These are phyloP conservation scores for Malurus elegans DNA, from an alignment of 2,113 vertebrate genomes.

Conservation along the genomic window DNA sequence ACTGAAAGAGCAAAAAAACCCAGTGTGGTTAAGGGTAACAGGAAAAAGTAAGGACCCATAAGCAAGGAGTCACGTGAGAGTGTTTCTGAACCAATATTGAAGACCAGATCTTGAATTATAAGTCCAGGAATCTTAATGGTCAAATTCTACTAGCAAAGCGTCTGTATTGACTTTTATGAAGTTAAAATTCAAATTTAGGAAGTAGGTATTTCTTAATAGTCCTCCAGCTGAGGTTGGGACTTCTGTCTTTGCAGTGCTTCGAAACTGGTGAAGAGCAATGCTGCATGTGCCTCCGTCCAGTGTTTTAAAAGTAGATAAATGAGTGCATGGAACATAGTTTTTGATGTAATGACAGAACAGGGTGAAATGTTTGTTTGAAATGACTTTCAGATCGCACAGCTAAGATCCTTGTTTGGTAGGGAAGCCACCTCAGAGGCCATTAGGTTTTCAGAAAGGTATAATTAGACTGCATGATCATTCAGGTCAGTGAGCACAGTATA, in stretches of 20 bases:
- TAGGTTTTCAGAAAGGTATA: background rate
- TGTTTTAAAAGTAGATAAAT: background rate
- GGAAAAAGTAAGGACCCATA: background rate
- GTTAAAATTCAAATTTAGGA: background rate
- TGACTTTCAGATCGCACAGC: background rate
- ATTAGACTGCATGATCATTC: background rate
- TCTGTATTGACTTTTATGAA: background rate
- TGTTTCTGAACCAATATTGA: background rate
- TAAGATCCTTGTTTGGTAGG: background rate
- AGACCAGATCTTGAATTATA: background rate
- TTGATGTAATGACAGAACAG: background rate
- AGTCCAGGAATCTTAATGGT: background rate
- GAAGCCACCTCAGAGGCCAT: background rate
- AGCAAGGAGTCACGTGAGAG: background rate
- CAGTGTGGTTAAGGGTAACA: background rate
- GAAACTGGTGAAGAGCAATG: background rate
- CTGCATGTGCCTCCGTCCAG: background rate
- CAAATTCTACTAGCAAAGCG: background rate
- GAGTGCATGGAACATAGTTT: background rate
- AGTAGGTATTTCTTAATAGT: background rate
- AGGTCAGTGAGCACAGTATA: background rate
- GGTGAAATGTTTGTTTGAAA: background rate
- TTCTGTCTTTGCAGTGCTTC: background rate
- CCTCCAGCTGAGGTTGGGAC: background rate
- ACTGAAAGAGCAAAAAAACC: background rate